These are phyloP conservation scores for Thalassophryne amazonica DNA, from an alignment of 2,797 vertebrate genomes.

Conservation along the genomic window DNA sequence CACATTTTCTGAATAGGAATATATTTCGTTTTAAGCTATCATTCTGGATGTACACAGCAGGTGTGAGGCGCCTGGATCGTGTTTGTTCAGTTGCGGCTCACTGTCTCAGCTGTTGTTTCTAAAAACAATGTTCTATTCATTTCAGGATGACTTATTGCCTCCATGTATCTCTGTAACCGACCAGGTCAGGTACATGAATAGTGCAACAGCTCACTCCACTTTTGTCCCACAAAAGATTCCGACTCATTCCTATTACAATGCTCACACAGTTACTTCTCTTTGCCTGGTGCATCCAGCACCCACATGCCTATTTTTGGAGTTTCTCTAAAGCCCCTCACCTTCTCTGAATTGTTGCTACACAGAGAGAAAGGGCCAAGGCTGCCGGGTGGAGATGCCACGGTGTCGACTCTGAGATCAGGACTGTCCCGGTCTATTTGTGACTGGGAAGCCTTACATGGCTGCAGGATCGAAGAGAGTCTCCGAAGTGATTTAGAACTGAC, in stretches of 20 bases:
- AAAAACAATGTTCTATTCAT: not conserved
- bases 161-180: not conserved
- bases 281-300: slow-evolving; percentile 7
- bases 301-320: slow-evolving; percentile 56
- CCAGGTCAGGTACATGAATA: slow-evolving; percentile 32
- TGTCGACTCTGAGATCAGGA: slow-evolving; percentile 42
- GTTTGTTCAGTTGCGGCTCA: not conserved
- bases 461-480: slow-evolving; percentile 19
- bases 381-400: slow-evolving; percentile 21
- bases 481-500: slow-evolving; percentile 47
- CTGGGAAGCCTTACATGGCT: slow-evolving; percentile 57
- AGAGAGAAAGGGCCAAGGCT: slow-evolving; percentile 47
- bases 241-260: slow-evolving; percentile 24
- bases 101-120: not conserved
- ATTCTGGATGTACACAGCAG: too few species aligned
- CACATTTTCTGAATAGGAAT: too few species aligned
- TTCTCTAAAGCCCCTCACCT: slow-evolving; percentile 41
- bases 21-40: too few species aligned
- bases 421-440: slow-evolving; percentile 54
- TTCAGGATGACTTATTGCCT: not conserved
- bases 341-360: slow-evolving; percentile 55
- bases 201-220: slow-evolving; percentile 14
- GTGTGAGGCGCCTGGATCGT: too few species aligned
- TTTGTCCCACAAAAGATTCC: slow-evolving; percentile 34
- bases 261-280: slow-evolving; percentile 13